Base-by-base conservation (phyloP, 2,888 invertebrate species). In the Ochropleura leucogaster region DNA sequence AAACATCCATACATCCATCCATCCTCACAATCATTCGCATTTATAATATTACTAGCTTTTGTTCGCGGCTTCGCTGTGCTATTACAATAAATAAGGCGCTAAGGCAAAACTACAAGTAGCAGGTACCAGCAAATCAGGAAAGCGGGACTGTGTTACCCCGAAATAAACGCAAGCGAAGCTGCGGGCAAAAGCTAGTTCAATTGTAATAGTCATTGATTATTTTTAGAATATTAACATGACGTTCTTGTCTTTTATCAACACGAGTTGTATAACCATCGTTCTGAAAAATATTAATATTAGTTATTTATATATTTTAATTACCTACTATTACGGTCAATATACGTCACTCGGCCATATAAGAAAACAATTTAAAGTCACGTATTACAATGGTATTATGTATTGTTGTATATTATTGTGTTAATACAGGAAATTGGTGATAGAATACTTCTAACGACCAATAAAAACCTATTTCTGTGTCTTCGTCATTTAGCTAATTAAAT, bases 221-320 rank as follows among this genome's bases (percentile, higher is more conserved):
- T 47, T 79, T 49, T 42, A 14, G 20, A 77, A 64, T 53, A 53
- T 12, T 60, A 70, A 16, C 16, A 65, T 20, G 40, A n/a, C n/a
- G 53, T 40, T 4, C 6, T 16, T 18, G 10, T 42, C 20, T 9
- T 16, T 42, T 16, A 40, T 12, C 14, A 2, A 30, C 1, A 30
- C 3, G 9, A 53, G 30, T 30, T 30, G 30, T 14, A 51, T 62
- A 44, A 6, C 10, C 30, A 46, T 57, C 12, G 9, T 57, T 30
- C 42, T 60, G 47, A 53, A 77, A 63, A 74, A 59, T 16, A 57
- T 59, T 57, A 74, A 74, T 49, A 66, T 46, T 55, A 20, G 2
- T 49, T 10, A n/a, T n/a, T n/a, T n/a, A n/a, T n/a, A n/a, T n/a
- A n/a, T n/a, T n/a, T n/a, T n/a, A n/a, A n/a, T n/a, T n/a, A n/a